These are phyloP conservation scores for Hydra vulgaris DNA, from an alignment of 30 jellyfish, hydroid and myxozoan genomes.

Conservation along the genomic window DNA sequence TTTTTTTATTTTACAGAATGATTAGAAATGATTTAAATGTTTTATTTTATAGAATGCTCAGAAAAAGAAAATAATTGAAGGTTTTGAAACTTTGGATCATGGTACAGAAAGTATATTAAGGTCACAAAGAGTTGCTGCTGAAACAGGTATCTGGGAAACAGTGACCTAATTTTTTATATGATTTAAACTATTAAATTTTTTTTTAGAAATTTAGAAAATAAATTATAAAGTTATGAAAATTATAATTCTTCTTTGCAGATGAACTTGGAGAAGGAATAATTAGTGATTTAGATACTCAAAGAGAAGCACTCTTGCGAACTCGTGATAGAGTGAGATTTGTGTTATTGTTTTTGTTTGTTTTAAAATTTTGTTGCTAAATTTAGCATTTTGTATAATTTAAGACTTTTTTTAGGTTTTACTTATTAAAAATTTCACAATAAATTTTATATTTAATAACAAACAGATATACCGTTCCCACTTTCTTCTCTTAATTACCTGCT, in stretches of 20 bases:
- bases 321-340: slow-evolving; percentile 47
- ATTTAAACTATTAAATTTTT: too few species aligned
- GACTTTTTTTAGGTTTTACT: too few species aligned
- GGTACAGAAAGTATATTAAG: slow-evolving; percentile 66
- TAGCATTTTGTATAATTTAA: too few species aligned
- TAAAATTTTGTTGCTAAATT: too few species aligned
- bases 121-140: slow-evolving; percentile 85
- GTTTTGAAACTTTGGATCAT: slow-evolving; percentile 71
- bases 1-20: too few species aligned
- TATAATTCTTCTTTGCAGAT: slow-evolving; percentile 22
- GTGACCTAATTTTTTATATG: too few species aligned
- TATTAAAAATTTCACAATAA: too few species aligned
- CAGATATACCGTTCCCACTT: too few species aligned
- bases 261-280: slow-evolving; percentile 69
- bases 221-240: background rate
- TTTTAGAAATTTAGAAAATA: background rate
- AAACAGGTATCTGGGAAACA: slow-evolving; percentile 60
- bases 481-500: too few species aligned
- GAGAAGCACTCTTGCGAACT: slow-evolving; percentile 62
- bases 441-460: too few species aligned
- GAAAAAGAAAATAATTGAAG: slow-evolving; percentile 60
- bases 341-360: background rate
- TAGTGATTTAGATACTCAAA: slow-evolving; percentile 56
- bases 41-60: slow-evolving; percentile 32
- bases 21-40: too few species aligned